Evolutionary conservation across 92 coral and sea anemone genomes (phyloP).

Genomic region (Phenganax subtilis): DNA sequence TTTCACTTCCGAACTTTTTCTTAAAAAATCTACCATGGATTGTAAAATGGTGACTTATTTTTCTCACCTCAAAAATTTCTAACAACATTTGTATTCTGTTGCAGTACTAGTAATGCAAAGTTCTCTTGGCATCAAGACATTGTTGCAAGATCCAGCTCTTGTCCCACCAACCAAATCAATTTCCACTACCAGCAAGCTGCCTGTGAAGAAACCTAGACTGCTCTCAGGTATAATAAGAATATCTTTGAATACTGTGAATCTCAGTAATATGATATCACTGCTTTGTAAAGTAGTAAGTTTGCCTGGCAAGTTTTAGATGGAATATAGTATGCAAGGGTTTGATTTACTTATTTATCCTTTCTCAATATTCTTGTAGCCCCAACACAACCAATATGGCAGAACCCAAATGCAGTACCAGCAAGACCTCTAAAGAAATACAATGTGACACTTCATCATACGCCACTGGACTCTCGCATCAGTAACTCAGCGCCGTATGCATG

Average conservation of each 20-base stretch:
- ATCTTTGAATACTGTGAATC: background rate
- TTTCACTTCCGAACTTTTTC: background rate
- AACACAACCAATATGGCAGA: conserved; percentile 69
- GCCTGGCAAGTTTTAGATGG: background rate
- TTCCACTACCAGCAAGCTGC: conserved; percentile 29
- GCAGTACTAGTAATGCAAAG: conserved; percentile 55
- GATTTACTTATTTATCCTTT: background rate
- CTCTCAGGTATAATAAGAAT: conserved; percentile 42
- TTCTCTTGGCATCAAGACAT: conserved; percentile 60
- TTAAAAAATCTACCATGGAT: background rate
- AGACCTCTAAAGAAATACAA: conserved; percentile 61
- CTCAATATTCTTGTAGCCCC: conserved; percentile 36
- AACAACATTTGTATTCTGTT: background rate
- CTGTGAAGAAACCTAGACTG: conserved; percentile 40
- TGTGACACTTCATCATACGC: conserved; percentile 73
- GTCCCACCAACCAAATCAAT: conserved; percentile 36
- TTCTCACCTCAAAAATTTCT: background rate
- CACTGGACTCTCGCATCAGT: conserved; percentile 72
- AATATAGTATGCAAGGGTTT: background rate
- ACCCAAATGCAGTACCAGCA: conserved; percentile 73
- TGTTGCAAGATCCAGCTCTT: conserved; percentile 59
- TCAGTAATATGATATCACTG: background rate
- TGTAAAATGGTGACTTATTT: too few species aligned
- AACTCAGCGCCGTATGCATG: conserved; percentile 84
- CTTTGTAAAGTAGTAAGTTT: background rate